A percentile compares a stretch with the other conserved stretches of the same genome.
phyloP scores from a whole-genome alignment of 2,113 vertebrate genomes.

The Odontophorus gujanensis region DNA sequence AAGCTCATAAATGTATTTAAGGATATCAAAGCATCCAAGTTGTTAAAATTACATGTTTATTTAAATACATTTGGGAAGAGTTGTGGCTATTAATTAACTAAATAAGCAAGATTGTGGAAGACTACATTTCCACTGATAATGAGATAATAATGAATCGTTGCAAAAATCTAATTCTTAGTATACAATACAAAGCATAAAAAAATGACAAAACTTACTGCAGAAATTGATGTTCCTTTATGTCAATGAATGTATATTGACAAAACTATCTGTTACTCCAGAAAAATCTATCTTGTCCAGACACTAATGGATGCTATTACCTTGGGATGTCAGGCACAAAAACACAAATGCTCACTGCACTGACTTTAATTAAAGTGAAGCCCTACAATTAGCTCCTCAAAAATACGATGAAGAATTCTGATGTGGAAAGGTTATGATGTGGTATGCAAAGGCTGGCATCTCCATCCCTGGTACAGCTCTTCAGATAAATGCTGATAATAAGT shows the following conservation, averaged over 20 bases:
- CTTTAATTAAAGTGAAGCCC: background rate
- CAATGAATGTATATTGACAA: background rate
- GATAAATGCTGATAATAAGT: background rate
- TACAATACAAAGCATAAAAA: background rate
- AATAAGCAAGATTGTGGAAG: background rate
- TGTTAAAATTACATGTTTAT: background rate
- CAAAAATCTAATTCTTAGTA: background rate
- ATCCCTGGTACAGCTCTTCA: background rate
- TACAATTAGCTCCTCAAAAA: background rate
- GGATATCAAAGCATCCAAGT: background rate
- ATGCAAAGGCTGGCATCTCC: too few species aligned
- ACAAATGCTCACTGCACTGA: background rate
- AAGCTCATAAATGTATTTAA: background rate
- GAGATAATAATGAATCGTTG: background rate
- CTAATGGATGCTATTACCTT: background rate
- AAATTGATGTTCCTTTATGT: background rate
- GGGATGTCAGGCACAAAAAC: background rate
- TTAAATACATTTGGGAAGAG: background rate
- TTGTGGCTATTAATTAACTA: background rate
- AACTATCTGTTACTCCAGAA: background rate
- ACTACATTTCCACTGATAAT: background rate
- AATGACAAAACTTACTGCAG: background rate
- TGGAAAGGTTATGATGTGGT: background rate
- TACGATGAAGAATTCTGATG: background rate
- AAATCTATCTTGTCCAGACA: background rate